Conservation (phyloP, 1,140 invertebrate species). For the Hesperophylax magnus region DNA sequence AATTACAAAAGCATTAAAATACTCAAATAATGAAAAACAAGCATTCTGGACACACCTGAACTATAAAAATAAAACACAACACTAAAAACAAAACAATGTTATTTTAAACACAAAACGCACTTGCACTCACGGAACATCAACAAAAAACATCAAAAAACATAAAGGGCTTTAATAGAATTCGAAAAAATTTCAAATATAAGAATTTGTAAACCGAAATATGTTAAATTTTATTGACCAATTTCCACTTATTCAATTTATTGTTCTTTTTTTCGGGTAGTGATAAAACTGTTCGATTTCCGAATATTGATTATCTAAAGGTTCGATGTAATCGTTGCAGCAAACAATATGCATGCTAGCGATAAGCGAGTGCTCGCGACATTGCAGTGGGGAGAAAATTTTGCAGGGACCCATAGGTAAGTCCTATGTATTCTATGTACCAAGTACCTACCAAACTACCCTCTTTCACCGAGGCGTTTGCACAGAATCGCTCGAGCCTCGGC, state of each 20-base stretch:
- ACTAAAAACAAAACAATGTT: conserved; percentile 12
- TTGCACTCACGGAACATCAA: background rate
- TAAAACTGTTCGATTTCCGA: too few species aligned
- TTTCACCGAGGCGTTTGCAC: background rate
- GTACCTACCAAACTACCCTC: background rate
- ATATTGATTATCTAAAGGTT: background rate
- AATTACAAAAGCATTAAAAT: background rate
- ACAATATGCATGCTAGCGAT: background rate
- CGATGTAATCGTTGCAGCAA: background rate
- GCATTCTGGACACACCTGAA: background rate
- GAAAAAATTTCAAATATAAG: too few species aligned
- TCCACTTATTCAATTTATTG: too few species aligned
- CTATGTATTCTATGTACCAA: background rate
- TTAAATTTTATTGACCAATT: too few species aligned
- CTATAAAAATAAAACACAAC: background rate
- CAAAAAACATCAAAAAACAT: too few species aligned
- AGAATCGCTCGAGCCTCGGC: background rate
- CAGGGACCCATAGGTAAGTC: background rate
- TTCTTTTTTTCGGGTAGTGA: too few species aligned
- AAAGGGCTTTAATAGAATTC: too few species aligned
- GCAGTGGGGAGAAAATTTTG: conserved; percentile 1
- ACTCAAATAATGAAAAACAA: background rate
- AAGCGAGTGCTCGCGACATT: conserved; percentile 30
- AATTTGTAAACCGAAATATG: too few species aligned
- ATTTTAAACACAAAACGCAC: background rate